phyloP scores from a whole-genome alignment of 2,113 vertebrate genomes.

The Ascaphus truei region DNA sequence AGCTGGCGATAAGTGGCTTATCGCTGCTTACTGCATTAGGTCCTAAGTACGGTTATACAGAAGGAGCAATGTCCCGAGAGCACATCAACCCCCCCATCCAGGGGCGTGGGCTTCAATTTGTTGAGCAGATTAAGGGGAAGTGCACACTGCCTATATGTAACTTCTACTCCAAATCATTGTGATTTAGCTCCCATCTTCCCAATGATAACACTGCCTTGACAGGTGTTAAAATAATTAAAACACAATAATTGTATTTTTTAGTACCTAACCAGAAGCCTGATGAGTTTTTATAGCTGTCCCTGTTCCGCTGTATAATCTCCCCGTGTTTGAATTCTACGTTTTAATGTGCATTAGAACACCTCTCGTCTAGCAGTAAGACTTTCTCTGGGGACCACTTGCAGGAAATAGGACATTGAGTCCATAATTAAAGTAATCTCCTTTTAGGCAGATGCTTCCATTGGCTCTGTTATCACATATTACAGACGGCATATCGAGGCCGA shows the following conservation, averaged over 20 bases:
- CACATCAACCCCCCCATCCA: too few relatives aligned
- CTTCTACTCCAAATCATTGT: too few relatives aligned
- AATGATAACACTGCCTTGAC: conserved; percentile 39
- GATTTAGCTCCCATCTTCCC: not conserved
- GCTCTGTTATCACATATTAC: conserved; percentile 73
- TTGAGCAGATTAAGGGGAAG: not conserved
- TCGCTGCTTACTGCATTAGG: too few relatives aligned
- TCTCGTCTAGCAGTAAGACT: conserved; percentile 57
- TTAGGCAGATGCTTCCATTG: conserved; percentile 75
- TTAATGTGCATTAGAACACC: conserved; percentile 61
- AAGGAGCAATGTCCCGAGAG: too few relatives aligned
- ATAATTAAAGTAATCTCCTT: conserved; percentile 82
- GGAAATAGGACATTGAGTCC: conserved; percentile 75
- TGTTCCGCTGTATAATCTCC: conserved; percentile 49
- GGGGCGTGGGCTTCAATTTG: not conserved
- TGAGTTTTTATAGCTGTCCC: conserved; percentile 48
- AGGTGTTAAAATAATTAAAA: conserved; percentile 48
- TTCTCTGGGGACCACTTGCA: conserved; percentile 68
- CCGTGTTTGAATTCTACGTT: conserved; percentile 51
- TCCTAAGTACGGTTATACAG: too few relatives aligned
- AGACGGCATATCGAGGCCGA: conserved; percentile 72
- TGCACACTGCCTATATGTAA: too few relatives aligned
- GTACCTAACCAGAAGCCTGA: conserved; percentile 33
- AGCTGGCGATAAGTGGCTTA: too few relatives aligned
- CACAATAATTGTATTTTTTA: conserved; percentile 31